Evolutionary conservation across 2,888 invertebrate genomes (phyloP).

Genomic region (Tuberolachnus salignus): DNA sequence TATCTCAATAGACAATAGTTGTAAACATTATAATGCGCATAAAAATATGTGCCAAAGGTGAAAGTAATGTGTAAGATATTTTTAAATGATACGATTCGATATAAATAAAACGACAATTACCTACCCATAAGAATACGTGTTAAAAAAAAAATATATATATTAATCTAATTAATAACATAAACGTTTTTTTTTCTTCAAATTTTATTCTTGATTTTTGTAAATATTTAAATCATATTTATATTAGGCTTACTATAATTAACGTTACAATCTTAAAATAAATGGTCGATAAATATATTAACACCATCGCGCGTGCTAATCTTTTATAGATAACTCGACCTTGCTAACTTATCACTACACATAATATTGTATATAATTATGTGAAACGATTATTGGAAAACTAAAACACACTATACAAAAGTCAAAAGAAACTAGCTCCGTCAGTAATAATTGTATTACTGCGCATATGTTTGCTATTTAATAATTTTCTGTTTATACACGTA

Average conservation of each 20-base stretch:
- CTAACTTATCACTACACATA: neutral
- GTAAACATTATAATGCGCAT: neutral
- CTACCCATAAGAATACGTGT: neutral
- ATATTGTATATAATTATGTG: neutral
- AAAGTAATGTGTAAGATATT: neutral
- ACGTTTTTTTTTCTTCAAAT: neutral
- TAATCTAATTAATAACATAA: neutral
- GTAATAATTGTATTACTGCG: neutral
- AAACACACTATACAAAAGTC: neutral
- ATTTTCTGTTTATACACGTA: no score
- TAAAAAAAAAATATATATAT: neutral
- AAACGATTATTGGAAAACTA: neutral
- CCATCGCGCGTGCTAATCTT: no score
- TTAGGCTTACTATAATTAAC: neutral
- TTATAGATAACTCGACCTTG: no score
- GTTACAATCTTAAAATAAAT: neutral
- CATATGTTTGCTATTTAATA: neutral
- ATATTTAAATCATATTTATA: neutral
- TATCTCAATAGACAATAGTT: neutral
- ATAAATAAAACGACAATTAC: neutral
- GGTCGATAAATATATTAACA: slow-evolving; percentile 7
- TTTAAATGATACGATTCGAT: neutral
- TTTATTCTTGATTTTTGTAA: neutral
- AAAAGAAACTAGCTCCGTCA: neutral
- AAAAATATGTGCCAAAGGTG: neutral